These are phyloP conservation scores for Ahaetulla prasina DNA, from an alignment of 2,113 vertebrate species.

Conservation along the genomic window DNA sequence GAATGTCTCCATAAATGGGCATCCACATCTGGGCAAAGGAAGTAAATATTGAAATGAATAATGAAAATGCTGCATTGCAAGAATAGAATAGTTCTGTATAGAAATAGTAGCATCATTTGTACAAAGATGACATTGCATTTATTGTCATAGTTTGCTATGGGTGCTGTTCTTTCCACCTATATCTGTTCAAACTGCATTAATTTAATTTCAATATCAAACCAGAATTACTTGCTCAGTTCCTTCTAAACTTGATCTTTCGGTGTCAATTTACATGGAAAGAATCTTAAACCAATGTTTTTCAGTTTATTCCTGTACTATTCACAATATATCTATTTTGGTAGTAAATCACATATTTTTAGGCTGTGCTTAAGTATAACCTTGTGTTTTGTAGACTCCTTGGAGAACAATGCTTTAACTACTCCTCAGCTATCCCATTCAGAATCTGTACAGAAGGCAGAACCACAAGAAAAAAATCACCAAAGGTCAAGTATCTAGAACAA, in stretches of 20 bases:
- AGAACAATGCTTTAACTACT: conserved; percentile 70
- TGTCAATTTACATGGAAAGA: not conserved
- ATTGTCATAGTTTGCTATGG: not conserved
- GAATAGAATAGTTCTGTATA: not conserved
- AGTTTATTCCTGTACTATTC: not conserved
- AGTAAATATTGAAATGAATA: not conserved
- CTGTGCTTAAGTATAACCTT: not conserved
- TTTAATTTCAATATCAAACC: not conserved
- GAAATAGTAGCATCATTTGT: not conserved
- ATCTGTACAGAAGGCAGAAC: conserved; percentile 85
- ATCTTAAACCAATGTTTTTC: not conserved
- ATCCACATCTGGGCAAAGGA: not conserved
- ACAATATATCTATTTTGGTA: not conserved
- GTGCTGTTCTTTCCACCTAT: not conserved
- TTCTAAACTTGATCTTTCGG: not conserved
- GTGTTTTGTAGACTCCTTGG: conserved; percentile 74
- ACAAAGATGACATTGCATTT: not conserved
- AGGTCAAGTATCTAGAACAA: conserved; percentile 58
- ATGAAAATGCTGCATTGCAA: not conserved
- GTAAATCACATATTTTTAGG: not conserved
- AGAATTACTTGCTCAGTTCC: not conserved
- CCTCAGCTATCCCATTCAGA: conserved; percentile 84
- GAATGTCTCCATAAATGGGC: not conserved
- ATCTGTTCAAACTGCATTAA: not conserved
- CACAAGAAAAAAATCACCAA: conserved; percentile 73